A percentile compares a stretch with the other conserved stretches of the same genome.
Conservation (phyloP, 2,888 invertebrate species). For the Camptogramma bilineatum region DNA sequence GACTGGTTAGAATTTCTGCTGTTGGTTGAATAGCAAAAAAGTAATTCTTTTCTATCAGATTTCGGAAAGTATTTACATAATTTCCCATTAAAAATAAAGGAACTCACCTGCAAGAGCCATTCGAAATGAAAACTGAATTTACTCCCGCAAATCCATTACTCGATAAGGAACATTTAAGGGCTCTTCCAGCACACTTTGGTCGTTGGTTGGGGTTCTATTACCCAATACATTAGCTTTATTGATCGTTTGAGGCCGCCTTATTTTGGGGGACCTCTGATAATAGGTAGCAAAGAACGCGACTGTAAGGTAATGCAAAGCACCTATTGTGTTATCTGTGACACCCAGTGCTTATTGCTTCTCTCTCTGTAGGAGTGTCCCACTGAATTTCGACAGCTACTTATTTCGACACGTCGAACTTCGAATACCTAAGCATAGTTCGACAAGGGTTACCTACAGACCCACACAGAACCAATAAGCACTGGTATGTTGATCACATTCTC, state of each 20-base stretch:
- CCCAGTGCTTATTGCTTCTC: neutral
- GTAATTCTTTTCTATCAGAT: neutral
- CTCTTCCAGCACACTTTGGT: slow-evolving; percentile 42
- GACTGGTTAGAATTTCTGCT: no score
- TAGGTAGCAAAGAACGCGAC: slow-evolving; percentile 23
- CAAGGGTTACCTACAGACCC: no score
- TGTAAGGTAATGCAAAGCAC: neutral
- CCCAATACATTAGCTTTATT: slow-evolving; percentile 73
- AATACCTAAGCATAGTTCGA: no score
- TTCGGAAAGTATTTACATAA: slow-evolving; percentile 13
- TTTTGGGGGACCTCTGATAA: slow-evolving; percentile 53
- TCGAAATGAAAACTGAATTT: slow-evolving; percentile 27
- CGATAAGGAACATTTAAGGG: slow-evolving; percentile 39
- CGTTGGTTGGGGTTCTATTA: slow-evolving; percentile 49
- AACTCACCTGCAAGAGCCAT: slow-evolving; percentile 9
- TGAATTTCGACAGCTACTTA: no score
- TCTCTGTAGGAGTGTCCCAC: no score
- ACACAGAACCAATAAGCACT: no score
- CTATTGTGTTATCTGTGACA: neutral
- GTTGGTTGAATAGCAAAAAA: no score
- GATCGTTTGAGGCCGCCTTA: slow-evolving; percentile 61
- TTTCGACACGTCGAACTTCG: no score
- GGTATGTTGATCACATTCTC: neutral
- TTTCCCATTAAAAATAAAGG: slow-evolving; percentile 18
- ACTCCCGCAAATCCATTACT: slow-evolving; percentile 36